phyloP scores from a whole-genome alignment of 2,797 vertebrate genomes.

The Chromobotia macracanthus region DNA sequence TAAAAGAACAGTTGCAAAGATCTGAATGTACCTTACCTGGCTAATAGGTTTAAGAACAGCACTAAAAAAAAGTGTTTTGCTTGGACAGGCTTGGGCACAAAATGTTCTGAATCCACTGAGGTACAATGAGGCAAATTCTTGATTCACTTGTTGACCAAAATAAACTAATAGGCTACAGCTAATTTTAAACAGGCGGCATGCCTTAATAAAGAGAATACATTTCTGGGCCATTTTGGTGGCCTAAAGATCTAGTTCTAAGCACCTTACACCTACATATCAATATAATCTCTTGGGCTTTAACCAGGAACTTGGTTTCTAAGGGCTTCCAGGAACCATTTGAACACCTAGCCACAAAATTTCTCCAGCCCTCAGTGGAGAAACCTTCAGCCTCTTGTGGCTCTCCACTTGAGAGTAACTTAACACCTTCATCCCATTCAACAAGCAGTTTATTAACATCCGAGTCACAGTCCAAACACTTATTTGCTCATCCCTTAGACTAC shows the following conservation, averaged over 20 bases:
- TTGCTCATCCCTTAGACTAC: constrained; percentile 67
- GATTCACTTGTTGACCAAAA: neutral
- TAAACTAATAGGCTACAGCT: neutral
- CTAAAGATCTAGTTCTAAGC: too few relatives aligned
- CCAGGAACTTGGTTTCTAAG: neutral
- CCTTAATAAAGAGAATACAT: neutral
- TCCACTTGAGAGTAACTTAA: constrained; percentile 72
- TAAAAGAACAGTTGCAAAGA: neutral
- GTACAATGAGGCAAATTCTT: neutral
- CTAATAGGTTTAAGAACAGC: neutral
- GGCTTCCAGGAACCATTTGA: constrained; percentile 33
- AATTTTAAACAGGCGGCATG: constrained; percentile 8
- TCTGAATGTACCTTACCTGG: constrained; percentile 20
- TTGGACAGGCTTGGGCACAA: constrained; percentile 23
- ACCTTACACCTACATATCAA: too few relatives aligned
- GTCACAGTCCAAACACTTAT: constrained; percentile 71
- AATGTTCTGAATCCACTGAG: neutral
- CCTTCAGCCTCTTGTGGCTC: constrained; percentile 43
- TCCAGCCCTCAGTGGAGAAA: constrained; percentile 52
- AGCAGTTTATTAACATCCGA: constrained; percentile 63
- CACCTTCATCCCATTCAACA: constrained; percentile 69
- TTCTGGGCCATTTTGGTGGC: neutral
- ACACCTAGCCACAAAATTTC: constrained; percentile 20
- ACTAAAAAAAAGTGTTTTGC: neutral
- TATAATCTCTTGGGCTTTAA: neutral